Evolutionary conservation across 2,113 vertebrate genomes (phyloP).

Genomic region (Aphyosemion australe): DNA sequence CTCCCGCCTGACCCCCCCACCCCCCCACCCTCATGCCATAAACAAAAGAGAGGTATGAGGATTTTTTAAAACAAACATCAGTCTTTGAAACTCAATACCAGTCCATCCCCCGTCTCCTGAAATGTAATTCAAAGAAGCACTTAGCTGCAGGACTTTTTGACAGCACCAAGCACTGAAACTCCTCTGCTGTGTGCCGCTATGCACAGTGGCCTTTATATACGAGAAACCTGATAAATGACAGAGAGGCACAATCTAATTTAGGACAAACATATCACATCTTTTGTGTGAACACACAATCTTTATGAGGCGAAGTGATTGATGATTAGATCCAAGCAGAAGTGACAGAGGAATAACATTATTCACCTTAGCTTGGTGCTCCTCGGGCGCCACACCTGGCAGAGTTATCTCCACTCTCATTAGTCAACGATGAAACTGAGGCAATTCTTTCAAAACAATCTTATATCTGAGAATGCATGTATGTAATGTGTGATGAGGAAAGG

Average conservation of each 20-base stretch:
- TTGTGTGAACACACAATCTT: conserved; percentile 65
- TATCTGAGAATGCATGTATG: conserved; percentile 30
- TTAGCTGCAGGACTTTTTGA: conserved; percentile 51
- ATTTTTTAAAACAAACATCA: conserved; percentile 52
- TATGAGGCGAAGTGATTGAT: conserved; percentile 73
- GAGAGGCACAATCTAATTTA: conserved; percentile 69
- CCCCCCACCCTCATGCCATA: neutral
- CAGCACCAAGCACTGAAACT: neutral
- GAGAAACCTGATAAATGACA: conserved; percentile 66
- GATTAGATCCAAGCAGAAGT: conserved; percentile 57
- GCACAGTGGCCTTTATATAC: conserved; percentile 45
- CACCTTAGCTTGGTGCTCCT: conserved; percentile 62
- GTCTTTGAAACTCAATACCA: conserved; percentile 49
- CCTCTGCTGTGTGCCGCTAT: conserved; percentile 17
- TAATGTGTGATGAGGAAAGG: conserved; percentile 18
- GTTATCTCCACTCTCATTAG: conserved; percentile 59
- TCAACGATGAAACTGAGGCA: conserved; percentile 51
- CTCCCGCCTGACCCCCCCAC: neutral
- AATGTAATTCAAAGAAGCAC: conserved; percentile 56
- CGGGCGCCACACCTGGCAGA: conserved; percentile 29
- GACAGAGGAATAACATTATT: conserved; percentile 74
- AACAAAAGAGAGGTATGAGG: conserved; percentile 25
- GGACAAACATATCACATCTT: conserved; percentile 63
- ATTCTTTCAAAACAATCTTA: conserved; percentile 56
- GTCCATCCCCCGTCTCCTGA: conserved; percentile 8